These are phyloP conservation scores for Desoria tigrina DNA, from an alignment of 2,888 invertebrate genomes.

Conservation along the genomic window DNA sequence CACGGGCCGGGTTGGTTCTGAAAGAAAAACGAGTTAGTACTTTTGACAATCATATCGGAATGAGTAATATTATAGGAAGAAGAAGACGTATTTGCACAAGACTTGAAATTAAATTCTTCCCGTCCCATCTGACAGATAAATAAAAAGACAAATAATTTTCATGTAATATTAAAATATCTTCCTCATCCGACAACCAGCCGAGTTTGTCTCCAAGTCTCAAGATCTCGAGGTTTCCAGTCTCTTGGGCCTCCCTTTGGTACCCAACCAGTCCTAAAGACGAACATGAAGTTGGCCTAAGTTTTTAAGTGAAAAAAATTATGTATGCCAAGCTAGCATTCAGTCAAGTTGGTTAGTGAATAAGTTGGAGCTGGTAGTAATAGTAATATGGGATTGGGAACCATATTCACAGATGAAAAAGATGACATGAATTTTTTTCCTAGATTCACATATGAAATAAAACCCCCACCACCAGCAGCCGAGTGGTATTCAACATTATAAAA, in stretches of 20 bases:
- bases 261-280: no score
- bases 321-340: background rate
- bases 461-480: background rate
- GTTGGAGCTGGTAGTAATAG: no score
- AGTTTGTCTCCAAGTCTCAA: constrained; percentile 4
- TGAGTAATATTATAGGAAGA: no score
- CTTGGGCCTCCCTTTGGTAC: no score
- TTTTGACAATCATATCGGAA: no score
- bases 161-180: constrained; percentile 23
- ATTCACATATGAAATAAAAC: constrained; percentile 1
- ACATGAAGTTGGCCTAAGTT: no score
- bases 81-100: constrained; percentile 5
- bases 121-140: constrained; percentile 17
- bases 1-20: no score
- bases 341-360: no score
- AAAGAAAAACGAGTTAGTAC: no score
- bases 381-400: constrained; percentile 5
- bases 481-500: background rate
- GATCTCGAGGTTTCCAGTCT: no score
- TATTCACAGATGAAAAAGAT: constrained; percentile 15
- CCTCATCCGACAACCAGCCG: constrained; percentile 5
- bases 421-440: constrained; percentile 13
- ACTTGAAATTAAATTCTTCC: constrained; percentile 21
- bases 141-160: constrained; percentile 21
- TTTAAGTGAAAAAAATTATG: constrained; percentile 1